Evolutionary conservation across 2,888 invertebrate genomes (phyloP), one percentile per base, ranked within the genome.

Genomic region (Acleris laterana): DNA sequence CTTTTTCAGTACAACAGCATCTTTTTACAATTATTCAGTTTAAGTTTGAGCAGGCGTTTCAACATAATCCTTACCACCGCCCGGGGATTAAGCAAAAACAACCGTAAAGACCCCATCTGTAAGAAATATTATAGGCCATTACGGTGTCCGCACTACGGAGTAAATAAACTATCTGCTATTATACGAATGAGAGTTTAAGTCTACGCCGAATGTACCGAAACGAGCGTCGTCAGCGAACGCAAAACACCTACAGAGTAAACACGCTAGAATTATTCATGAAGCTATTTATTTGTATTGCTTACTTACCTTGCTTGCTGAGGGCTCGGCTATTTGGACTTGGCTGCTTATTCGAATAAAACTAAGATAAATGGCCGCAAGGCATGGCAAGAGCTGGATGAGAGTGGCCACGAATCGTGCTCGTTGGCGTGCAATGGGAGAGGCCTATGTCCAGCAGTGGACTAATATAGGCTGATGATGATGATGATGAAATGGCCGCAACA

Each of bases 211-310:
- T 86, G 85, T 81, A 79, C 78, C 76, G 74, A 76, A 79, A 79
- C 75, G 76, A 67, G 74, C 78, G 78, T 83, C 84, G 84, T 83
- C 83, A 81, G 81, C 78, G 44, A 78, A 84, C 74, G 77, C 80
- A 80, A 77, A 82, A 84, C 85, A 84, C 82, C 71, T 72, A 65
- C 65, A 51, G 50, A 57, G 42, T 66, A 75, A 73, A 79, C 74
- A 70, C 74, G 70, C 70, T 76, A 76, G 87, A 79, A 89, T 90
- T 90, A 90, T 91, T 90, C 89, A 91, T 90, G 89, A 90, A 79
- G 81, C 88, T 84, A 90, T 90, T 90, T 90, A 89, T 89, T 87
- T 82, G 82, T 89, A 90, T 90, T 86, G 89, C 89, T 90, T 85
- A 88, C 84, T 89, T 86, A 84, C 83, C 81, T 80, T 75, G 77